phyloP scores from a whole-genome alignment of 2,888 invertebrate species.

The Caenorhabditis becei region DNA sequence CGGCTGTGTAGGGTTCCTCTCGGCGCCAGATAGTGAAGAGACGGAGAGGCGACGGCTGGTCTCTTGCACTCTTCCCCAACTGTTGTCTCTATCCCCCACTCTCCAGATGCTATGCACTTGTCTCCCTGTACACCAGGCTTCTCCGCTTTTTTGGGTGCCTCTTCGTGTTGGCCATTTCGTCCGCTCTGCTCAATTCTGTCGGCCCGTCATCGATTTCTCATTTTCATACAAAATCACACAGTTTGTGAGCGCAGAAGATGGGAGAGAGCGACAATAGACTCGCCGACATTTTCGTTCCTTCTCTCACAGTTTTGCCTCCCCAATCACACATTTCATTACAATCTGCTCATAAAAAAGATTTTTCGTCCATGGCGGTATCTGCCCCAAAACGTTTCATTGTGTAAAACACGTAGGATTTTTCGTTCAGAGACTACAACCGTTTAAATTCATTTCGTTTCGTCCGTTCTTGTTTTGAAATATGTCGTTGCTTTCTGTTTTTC shows the following conservation, averaged over 20 bases:
- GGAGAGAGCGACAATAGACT: too few relatives aligned
- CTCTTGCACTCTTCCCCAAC: slow-evolving; percentile 4
- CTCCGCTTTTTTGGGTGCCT: slow-evolving; percentile 13
- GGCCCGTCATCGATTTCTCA: neutral
- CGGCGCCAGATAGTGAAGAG: neutral
- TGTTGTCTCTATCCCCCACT: slow-evolving; percentile 10
- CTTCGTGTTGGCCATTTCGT: slow-evolving; percentile 3
- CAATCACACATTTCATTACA: too few relatives aligned
- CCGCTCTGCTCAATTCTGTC: neutral
- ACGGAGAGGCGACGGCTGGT: slow-evolving; percentile 1
- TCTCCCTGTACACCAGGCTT: slow-evolving; percentile 7
- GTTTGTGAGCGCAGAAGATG: neutral
- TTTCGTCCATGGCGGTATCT: too few relatives aligned
- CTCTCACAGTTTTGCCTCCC: too few relatives aligned
- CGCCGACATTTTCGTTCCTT: too few relatives aligned
- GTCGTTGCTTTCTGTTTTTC: too few relatives aligned
- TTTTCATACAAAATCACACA: neutral
- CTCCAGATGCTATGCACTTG: slow-evolving; percentile 21
- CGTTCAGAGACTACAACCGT: too few relatives aligned
- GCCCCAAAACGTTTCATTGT: too few relatives aligned
- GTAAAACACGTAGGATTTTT: too few relatives aligned
- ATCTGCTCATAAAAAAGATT: too few relatives aligned
- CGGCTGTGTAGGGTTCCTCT: neutral
- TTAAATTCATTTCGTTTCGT: neutral
- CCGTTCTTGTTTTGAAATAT: neutral